phyloP scores from a whole-genome alignment of 2,888 invertebrate species.

The Dryadula phaetusa region DNA sequence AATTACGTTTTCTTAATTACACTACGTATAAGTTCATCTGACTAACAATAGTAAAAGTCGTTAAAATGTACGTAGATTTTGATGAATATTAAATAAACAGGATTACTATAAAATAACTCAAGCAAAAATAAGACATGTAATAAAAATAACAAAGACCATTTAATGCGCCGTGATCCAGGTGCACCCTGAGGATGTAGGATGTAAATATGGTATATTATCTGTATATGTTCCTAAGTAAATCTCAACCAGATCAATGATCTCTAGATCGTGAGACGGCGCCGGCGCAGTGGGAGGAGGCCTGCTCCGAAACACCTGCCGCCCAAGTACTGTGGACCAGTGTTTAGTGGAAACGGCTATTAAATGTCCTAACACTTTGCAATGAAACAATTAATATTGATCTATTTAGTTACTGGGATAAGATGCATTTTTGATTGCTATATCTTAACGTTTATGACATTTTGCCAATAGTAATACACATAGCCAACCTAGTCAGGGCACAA shows the following conservation, averaged over 20 bases:
- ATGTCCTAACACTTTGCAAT: slow-evolving; percentile 49
- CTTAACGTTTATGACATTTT: slow-evolving; percentile 20
- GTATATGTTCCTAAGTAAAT: slow-evolving; percentile 66
- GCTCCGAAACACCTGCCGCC: slow-evolving; percentile 81
- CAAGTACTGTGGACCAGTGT: slow-evolving; percentile 78
- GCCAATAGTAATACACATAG: slow-evolving; percentile 46
- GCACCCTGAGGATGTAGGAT: slow-evolving; percentile 45
- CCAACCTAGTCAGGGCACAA: slow-evolving; percentile 78
- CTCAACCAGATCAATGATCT: slow-evolving; percentile 81
- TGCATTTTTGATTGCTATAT: slow-evolving; percentile 45
- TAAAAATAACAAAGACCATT: slow-evolving; percentile 25
- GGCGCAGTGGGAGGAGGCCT: slow-evolving; percentile 80
- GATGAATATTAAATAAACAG: too few species aligned
- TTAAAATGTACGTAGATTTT: too few species aligned
- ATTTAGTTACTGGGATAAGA: slow-evolving; percentile 54
- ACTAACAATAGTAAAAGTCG: too few species aligned
- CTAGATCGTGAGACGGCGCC: slow-evolving; percentile 71
- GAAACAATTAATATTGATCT: slow-evolving; percentile 54
- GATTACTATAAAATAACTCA: neutral
- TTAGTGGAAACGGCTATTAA: slow-evolving; percentile 48
- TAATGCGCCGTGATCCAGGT: slow-evolving; percentile 39
- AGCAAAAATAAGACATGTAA: neutral
- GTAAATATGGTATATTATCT: slow-evolving; percentile 47
- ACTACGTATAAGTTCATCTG: too few species aligned
- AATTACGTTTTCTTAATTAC: too few species aligned